A percentile compares a stretch with the other conserved stretches of the same genome.
These are phyloP conservation scores for Catocala nupta DNA, from an alignment of 2,888 invertebrate species.

Conservation along the genomic window DNA sequence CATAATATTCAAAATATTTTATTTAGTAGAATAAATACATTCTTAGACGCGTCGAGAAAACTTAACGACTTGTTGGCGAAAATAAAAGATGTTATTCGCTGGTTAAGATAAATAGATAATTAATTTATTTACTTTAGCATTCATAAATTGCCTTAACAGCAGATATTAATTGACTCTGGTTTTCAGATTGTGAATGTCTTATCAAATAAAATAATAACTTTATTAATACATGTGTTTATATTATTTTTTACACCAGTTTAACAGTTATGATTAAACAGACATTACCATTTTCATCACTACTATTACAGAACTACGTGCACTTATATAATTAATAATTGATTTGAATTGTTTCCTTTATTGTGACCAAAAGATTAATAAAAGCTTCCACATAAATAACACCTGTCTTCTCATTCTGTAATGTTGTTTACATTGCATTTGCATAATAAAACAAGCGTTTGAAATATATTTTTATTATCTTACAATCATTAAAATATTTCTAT, in stretches of 20 bases:
- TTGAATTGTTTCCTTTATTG: slow-evolving; percentile 9
- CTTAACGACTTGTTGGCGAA: slow-evolving; percentile 73
- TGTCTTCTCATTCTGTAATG: slow-evolving; percentile 13
- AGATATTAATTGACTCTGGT: slow-evolving; percentile 78
- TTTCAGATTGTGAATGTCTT: slow-evolving; percentile 84
- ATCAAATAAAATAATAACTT: slow-evolving; percentile 84
- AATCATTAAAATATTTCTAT: too few relatives aligned
- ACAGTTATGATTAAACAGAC: background rate
- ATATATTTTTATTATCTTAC: too few relatives aligned
- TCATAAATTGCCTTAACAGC: slow-evolving; percentile 81
- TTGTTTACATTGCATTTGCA: too few relatives aligned
- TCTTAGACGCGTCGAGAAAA: slow-evolving; percentile 55
- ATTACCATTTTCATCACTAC: slow-evolving; percentile 1
- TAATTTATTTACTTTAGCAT: slow-evolving; percentile 83
- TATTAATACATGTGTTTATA: slow-evolving; percentile 57
- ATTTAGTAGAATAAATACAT: slow-evolving; percentile 62
- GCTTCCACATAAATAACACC: slow-evolving; percentile 3
- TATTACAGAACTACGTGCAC: slow-evolving; percentile 2
- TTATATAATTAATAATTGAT: background rate
- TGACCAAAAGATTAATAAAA: slow-evolving; percentile 15
- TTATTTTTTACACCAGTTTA: slow-evolving; percentile 21
- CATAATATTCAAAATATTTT: slow-evolving; percentile 65
- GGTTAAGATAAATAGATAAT: slow-evolving; percentile 74
- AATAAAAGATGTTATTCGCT: slow-evolving; percentile 64
- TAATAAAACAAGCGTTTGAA: background rate